Percentiles rank a stretch among this genome's conserved stretches.
Conservation (phyloP, 2,113 vertebrate genomes). For the Choloepus hoffmanni region DNA sequence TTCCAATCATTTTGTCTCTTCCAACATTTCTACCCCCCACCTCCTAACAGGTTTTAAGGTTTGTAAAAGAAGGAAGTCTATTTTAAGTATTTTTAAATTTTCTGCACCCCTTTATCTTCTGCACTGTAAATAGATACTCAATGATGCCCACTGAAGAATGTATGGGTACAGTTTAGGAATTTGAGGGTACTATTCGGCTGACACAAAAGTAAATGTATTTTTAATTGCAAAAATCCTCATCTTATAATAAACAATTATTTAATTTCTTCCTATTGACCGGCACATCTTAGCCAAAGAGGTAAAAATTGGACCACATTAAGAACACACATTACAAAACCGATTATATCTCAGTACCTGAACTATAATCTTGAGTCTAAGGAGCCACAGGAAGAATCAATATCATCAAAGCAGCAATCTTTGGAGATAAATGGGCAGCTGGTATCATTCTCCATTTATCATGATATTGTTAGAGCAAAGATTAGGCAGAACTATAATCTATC, state of each 20-base stretch:
- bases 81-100: background rate
- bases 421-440: constrained; percentile 66
- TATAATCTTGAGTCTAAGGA: constrained; percentile 55
- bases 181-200: background rate
- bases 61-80: background rate
- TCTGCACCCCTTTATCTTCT: background rate
- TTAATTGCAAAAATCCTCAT: constrained; percentile 15
- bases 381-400: constrained; percentile 74
- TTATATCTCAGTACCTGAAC: constrained; percentile 39
- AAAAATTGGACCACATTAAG: constrained; percentile 41
- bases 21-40: background rate
- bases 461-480: constrained; percentile 59
- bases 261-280: background rate
- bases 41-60: background rate
- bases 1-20: background rate
- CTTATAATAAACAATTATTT: constrained; percentile 17
- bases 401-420: constrained; percentile 55
- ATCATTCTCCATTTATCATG: constrained; percentile 60
- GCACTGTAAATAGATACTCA: background rate
- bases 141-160: background rate
- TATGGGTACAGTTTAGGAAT: background rate
- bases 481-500: constrained; percentile 7
- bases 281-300: constrained; percentile 1
- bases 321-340: constrained; percentile 56
- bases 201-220: background rate